Evolutionary conservation across 92 coral and sea anemone genomes (phyloP).

Genomic region (Montipora capitata): DNA sequence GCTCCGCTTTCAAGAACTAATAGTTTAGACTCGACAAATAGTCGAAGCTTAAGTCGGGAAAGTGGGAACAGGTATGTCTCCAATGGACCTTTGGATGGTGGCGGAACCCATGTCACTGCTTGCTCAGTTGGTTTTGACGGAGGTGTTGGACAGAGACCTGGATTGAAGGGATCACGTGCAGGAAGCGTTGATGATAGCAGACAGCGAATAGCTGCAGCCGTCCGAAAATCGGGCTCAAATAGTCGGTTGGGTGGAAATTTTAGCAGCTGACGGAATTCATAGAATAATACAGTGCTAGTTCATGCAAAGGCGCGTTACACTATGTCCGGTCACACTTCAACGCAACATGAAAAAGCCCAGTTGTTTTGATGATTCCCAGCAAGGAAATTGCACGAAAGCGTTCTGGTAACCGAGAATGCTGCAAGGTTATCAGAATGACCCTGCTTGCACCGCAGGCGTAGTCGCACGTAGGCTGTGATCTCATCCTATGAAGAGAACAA

Average conservation of each 20-base stretch:
- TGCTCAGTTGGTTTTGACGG: conserved; percentile 88
- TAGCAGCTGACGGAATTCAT: conserved; percentile 42
- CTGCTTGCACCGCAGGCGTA: too few species aligned
- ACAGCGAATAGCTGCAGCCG: conserved; percentile 94
- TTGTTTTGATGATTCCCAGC: too few species aligned
- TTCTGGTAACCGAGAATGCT: too few species aligned
- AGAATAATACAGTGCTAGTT: too few species aligned
- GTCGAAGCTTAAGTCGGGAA: conserved; percentile 26
- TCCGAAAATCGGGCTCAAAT: conserved; percentile 82
- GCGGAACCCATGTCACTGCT: conserved; percentile 50
- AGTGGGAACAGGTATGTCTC: conserved; percentile 31
- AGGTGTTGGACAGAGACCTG: conserved; percentile 72
- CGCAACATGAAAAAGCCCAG: too few species aligned
- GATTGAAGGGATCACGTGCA: conserved; percentile 65
- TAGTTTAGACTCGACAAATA: conserved; percentile 45
- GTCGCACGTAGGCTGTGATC: too few species aligned
- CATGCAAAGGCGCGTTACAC: too few species aligned
- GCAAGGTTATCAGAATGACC: too few species aligned
- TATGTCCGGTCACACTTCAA: too few species aligned
- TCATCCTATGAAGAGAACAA: too few species aligned
- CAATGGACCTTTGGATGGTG: conserved; percentile 44
- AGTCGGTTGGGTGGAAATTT: conserved; percentile 75
- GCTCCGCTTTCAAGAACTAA: conserved; percentile 72
- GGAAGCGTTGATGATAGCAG: conserved; percentile 94
- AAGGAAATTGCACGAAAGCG: neutral